These are phyloP conservation scores for Dione vanillae DNA, from an alignment of 2,888 invertebrate genomes.

Conservation along the genomic window DNA sequence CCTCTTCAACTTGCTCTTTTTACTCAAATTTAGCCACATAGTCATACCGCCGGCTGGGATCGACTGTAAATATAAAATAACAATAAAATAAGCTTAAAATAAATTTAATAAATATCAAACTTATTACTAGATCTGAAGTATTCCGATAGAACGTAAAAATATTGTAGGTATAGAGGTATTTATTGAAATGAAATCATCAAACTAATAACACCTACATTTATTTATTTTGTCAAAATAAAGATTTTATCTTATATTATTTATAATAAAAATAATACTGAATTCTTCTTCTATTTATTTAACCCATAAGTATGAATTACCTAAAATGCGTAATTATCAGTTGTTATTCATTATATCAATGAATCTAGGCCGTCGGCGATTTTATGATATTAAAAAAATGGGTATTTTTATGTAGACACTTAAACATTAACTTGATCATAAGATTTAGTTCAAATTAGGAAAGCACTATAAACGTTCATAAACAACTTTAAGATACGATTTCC, in stretches of 20 bases:
- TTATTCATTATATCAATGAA: neutral
- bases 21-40: constrained; percentile 96
- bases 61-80: constrained; percentile 82
- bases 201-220: too few relatives aligned
- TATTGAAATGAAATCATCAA: too few relatives aligned
- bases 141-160: too few relatives aligned
- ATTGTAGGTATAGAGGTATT: too few relatives aligned
- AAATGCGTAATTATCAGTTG: neutral
- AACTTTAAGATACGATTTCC: neutral
- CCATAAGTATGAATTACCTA: too few relatives aligned
- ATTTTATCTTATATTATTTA: too few relatives aligned
- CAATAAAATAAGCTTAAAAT: too few relatives aligned
- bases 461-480: neutral
- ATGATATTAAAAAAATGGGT: neutral
- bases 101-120: too few relatives aligned
- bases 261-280: too few relatives aligned
- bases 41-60: constrained; percentile 96
- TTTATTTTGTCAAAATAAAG: too few relatives aligned
- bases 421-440: constrained; percentile 4
- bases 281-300: too few relatives aligned
- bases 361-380: neutral
- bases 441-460: constrained; percentile 7
- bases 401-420: neutral
- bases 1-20: constrained; percentile 91
- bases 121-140: too few relatives aligned